These are phyloP conservation scores for Octodonta nipae DNA, from an alignment of 2,888 invertebrate genomes.

Conservation along the genomic window DNA sequence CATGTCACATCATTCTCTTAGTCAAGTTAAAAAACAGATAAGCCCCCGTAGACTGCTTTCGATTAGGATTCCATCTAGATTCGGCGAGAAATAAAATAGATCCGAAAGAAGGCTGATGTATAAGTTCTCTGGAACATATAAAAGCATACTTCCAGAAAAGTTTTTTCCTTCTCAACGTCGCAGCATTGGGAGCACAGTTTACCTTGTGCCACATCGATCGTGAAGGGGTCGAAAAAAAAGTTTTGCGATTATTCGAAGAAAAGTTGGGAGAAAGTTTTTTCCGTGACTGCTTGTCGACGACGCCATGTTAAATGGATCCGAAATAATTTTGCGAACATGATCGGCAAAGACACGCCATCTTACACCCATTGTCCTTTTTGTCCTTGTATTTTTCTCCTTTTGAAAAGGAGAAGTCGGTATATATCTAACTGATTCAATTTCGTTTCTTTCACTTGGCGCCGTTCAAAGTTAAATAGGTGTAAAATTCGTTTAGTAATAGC, in stretches of 20 bases:
- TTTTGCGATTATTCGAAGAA: constrained; percentile 21
- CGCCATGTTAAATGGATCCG: constrained; percentile 36
- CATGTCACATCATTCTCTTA: too few species aligned
- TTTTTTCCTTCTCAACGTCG: background rate
- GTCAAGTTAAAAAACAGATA: too few species aligned
- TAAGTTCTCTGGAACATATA: constrained; percentile 20
- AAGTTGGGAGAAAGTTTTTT: constrained; percentile 26
- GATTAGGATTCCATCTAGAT: too few species aligned
- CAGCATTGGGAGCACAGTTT: too few species aligned
- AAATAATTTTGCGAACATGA: constrained; percentile 35
- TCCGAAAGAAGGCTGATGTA: too few species aligned
- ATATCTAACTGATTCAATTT: constrained; percentile 23
- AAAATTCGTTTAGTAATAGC: constrained; percentile 36
- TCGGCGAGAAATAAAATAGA: too few species aligned
- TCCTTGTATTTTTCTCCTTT: constrained; percentile 10
- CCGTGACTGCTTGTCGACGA: constrained; percentile 29
- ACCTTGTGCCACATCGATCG: constrained; percentile 19
- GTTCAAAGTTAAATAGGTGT: constrained; percentile 38
- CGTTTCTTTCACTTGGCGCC: constrained; percentile 26
- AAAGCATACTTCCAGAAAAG: constrained; percentile 16
- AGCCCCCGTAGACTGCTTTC: too few species aligned
- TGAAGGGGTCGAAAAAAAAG: constrained; percentile 11
- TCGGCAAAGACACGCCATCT: constrained; percentile 29
- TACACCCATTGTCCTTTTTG: constrained; percentile 22
- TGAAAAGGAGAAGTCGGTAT: constrained; percentile 15